phyloP scores from a whole-genome alignment of 2,113 vertebrate species.

The Microtus pennsylvanicus region DNA sequence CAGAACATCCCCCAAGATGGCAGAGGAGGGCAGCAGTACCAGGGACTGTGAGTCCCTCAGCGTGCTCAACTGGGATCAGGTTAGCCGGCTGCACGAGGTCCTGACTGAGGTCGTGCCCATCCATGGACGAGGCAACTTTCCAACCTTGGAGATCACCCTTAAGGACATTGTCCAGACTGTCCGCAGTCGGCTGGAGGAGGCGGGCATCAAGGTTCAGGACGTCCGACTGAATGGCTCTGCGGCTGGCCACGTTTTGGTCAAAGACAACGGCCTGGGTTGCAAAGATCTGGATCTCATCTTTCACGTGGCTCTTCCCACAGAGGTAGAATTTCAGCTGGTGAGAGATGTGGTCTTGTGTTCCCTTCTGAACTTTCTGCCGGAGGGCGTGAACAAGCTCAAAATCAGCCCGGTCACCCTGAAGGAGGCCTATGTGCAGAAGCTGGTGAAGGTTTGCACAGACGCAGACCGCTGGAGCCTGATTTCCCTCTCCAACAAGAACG shows the following conservation, averaged over 20 bases:
- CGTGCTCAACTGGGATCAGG: constrained; percentile 96
- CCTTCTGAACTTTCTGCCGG: constrained; percentile 96
- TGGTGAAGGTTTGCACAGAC: constrained; percentile 97
- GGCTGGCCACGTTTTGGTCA: constrained; percentile 96
- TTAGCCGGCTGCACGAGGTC: constrained; percentile 94
- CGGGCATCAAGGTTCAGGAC: constrained; percentile 93
- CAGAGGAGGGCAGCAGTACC: constrained; percentile 85
- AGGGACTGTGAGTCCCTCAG: constrained; percentile 88
- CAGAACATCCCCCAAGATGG: constrained; percentile 83
- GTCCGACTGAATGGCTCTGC: constrained; percentile 97
- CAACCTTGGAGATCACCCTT: constrained; percentile 94
- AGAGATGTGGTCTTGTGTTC: constrained; percentile 95
- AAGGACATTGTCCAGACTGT: constrained; percentile 97
- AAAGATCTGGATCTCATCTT: constrained; percentile 99
- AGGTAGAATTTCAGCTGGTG: constrained; percentile 93
- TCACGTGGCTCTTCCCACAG: constrained; percentile 93
- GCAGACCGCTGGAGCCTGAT: constrained; percentile 98
- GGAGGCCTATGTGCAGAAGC: constrained; percentile 98
- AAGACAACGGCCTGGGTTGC: constrained; percentile 96
- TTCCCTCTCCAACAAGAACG: constrained; percentile 97
- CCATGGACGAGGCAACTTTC: constrained; percentile 97
- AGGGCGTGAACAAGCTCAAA: constrained; percentile 96
- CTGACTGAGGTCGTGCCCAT: constrained; percentile 94
- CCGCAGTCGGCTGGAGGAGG: constrained; percentile 89
- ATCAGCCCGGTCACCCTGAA: constrained; percentile 95